These are phyloP conservation scores for Hippocampus guttulatus DNA, from an alignment of 2,113 vertebrate genomes.

Conservation along the genomic window DNA sequence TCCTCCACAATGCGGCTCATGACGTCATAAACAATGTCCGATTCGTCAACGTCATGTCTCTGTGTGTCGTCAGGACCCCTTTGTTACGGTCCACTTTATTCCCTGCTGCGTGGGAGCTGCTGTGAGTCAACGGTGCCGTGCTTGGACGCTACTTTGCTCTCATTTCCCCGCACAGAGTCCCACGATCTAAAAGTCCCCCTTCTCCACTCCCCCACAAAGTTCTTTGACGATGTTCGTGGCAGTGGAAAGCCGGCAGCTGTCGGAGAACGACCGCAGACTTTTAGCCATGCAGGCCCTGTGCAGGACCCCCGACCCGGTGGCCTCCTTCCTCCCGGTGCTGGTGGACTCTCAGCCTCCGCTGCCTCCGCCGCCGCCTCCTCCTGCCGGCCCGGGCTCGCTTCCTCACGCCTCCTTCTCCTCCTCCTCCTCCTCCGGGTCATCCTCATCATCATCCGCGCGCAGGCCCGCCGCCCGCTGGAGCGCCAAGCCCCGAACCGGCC, in stretches of 20 bases:
- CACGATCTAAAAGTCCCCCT: not conserved
- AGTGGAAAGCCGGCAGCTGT: not conserved
- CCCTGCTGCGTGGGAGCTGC: not conserved
- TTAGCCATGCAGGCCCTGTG: slow-evolving; percentile 4
- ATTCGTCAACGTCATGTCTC: not conserved
- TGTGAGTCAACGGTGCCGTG: not conserved
- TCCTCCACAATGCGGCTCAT: not conserved
- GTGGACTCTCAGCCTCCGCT: not conserved
- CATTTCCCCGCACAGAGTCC: not conserved
- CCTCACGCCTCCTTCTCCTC: not conserved
- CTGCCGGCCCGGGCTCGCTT: not conserved
- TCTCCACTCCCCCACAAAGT: too few relatives aligned
- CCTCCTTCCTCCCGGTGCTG: slow-evolving; percentile 2
- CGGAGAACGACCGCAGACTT: not conserved
- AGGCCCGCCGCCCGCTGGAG: not conserved
- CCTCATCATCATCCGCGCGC: not conserved
- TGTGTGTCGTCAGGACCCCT: not conserved
- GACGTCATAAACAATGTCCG: not conserved
- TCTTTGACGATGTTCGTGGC: slow-evolving; percentile 1
- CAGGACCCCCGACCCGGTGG: slow-evolving; percentile 2
- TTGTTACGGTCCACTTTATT: not conserved
- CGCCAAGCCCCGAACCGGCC: not conserved
- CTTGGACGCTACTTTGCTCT: not conserved
- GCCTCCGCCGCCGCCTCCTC: not conserved
- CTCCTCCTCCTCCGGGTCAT: not conserved